Evolutionary conservation across 2,113 vertebrate genomes (phyloP).

Genomic region (Sorex araneus): DNA sequence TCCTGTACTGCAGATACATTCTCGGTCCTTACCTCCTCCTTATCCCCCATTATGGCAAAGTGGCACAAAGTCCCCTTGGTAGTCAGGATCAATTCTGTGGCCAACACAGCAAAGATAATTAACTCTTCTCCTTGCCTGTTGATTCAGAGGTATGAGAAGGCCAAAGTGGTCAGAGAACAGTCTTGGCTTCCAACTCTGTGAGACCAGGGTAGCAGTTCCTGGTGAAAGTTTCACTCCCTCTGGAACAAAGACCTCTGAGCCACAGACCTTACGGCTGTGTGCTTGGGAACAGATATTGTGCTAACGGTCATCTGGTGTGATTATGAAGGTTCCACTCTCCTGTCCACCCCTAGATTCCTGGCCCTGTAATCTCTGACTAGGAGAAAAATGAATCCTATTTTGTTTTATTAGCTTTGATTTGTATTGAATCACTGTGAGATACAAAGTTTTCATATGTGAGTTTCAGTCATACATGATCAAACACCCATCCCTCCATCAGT

Average conservation of each 20-base stretch:
- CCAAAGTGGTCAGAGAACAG: background rate
- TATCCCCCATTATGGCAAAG: background rate
- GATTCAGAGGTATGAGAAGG: background rate
- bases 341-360: background rate
- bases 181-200: background rate
- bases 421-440: too few relatives aligned
- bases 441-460: too few relatives aligned
- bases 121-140: background rate
- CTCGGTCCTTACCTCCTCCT: background rate
- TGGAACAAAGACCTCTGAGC: background rate
- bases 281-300: background rate
- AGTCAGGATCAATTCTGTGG: background rate
- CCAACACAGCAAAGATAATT: background rate
- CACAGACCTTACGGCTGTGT: background rate
- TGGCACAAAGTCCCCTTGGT: background rate
- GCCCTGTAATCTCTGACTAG: background rate
- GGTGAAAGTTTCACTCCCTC: background rate
- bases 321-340: background rate
- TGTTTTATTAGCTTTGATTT: too few relatives aligned
- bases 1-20: background rate
- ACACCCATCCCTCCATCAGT: too few relatives aligned
- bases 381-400: background rate
- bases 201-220: background rate
- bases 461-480: too few relatives aligned
- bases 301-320: background rate